Evolutionary conservation across 2,797 vertebrate genomes (phyloP), one percentile per base, ranked within the genome.

Genomic region (Mus spretus): DNA sequence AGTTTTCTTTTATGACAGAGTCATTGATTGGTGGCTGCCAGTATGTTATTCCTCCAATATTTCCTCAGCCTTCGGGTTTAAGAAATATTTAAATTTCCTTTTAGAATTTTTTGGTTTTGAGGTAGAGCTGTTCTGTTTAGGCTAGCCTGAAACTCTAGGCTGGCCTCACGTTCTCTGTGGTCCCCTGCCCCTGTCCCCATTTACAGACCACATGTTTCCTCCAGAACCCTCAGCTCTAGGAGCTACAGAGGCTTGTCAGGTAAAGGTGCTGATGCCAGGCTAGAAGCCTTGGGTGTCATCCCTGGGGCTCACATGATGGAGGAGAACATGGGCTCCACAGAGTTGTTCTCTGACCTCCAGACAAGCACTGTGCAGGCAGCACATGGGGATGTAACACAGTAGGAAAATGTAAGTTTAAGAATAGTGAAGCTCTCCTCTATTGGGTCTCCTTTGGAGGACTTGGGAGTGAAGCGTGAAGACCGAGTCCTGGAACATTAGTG

Each of bases 391-490:
- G 8, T 11, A 44, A 44, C 57, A 61, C 57, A 28, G 50, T 37
- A 40, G 17, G 20, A 84, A 65, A 84, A 65, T 34, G 14, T 65
- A 22, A 53, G n/a, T 65, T 67, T n/a, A 53, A 86, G n/a, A 24
- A 50, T 34, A 85, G n/a, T 19, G 44, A 70, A 26, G 55, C 70
- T 67, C 8, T 77, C 13, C 14, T 37, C 34, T 19, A 59, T 83
- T 91, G 9, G 84, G 6, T 37, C 65, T 93, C 81, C 59, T 93
- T 95, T 92, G 88, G 88, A 40, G 77, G 57, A 89, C 55, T 90
- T 94, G 47, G 75, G 50, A 83, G n/a, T 80, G 31, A 82, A 57
- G 86, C 50, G 53, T 82, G 47, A 93, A 37, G 67, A 67, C 55
- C 55, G 0, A 84, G 57, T 81, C 14, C 9, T 89, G n/a, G 79